Conservation (phyloP, 2,888 invertebrate species). For the Cataglyphis rosenhaueri region DNA sequence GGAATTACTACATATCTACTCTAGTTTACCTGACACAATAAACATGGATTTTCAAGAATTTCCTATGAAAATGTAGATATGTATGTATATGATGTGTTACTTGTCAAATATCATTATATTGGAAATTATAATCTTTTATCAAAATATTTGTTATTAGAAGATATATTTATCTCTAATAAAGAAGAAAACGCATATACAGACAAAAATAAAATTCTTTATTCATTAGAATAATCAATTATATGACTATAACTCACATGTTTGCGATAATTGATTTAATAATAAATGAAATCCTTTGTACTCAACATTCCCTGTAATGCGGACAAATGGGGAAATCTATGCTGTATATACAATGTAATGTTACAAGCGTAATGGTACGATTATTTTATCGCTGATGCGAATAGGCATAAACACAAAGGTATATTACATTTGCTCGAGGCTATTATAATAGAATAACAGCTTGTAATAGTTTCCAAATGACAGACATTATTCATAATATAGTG, state of each 20-base stretch:
- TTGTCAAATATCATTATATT: not conserved
- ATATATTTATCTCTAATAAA: conserved; percentile 4
- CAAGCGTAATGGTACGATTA: conserved; percentile 5
- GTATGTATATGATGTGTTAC: not conserved
- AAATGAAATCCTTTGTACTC: conserved; percentile 6
- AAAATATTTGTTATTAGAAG: not conserved
- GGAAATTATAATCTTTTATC: not conserved
- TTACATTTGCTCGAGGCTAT: conserved; percentile 19
- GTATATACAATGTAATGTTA: not conserved
- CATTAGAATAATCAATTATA: conserved; percentile 9
- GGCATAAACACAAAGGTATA: conserved; percentile 16
- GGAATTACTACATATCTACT: not conserved
- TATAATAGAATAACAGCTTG: conserved; percentile 7
- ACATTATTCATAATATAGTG: conserved; percentile 36
- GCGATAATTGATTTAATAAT: conserved; percentile 1
- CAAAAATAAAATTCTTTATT: not conserved
- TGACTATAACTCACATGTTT: not conserved
- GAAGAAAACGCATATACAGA: not conserved
- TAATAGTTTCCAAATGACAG: not conserved
- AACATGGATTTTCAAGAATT: conserved; percentile 17
- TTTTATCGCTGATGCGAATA: conserved; percentile 32
- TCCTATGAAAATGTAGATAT: not conserved
- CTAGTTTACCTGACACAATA: not conserved
- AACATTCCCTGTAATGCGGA: not conserved
- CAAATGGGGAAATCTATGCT: not conserved